Base-by-base conservation (phyloP, 2,888 invertebrate genomes). In the Lacanobia wlatinum region DNA sequence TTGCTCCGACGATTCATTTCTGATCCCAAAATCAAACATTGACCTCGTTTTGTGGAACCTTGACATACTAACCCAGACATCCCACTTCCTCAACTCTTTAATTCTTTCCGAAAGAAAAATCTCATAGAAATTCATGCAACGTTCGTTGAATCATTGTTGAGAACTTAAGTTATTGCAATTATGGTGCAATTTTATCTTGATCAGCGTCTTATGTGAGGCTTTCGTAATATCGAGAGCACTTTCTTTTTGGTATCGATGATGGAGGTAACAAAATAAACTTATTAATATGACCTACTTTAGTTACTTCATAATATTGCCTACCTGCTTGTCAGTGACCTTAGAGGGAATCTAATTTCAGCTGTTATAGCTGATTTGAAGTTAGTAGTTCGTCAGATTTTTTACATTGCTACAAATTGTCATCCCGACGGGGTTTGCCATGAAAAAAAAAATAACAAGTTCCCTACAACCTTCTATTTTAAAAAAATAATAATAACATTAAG, bases 31-130 rank as follows among this genome's bases (percentile, higher is more conserved):
- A 56, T 46, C 63, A 62, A 70, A 56, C 66, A 61, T 50, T 68
- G 79, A n/a, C 84, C 80, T 50, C 38, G 53, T 60, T 82, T 14
- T 6, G 5, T 4, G 9, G 14, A 59, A 72, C 84, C 85, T 85
- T 85, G 85, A 69, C 82, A 63, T 9, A 82, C 61, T 84, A 75
- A 75, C 86, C 84, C 59, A 82, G 72, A 80, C 72, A 62, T 23
- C 55, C 34, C 2, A 59, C 73, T 83, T 86, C 82, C 75, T 79
- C n/a, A 43, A 58, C 59, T 66, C 58, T 68, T 73, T 9, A 48
- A n/a, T 53, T 65, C 28, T 46, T 76, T 60, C 52, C 69, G 34
- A 80, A 80, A 38, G 46, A 58, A 28, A 59, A 70, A 67, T 63
- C 64, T 65, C 61, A 56, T 56, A 76, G 50, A 56, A 65, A 74